Evolutionary conservation across 2,113 vertebrate species (phyloP), one percentile per base, ranked within the genome.

Genomic region (Picathartes gymnocephalus): DNA sequence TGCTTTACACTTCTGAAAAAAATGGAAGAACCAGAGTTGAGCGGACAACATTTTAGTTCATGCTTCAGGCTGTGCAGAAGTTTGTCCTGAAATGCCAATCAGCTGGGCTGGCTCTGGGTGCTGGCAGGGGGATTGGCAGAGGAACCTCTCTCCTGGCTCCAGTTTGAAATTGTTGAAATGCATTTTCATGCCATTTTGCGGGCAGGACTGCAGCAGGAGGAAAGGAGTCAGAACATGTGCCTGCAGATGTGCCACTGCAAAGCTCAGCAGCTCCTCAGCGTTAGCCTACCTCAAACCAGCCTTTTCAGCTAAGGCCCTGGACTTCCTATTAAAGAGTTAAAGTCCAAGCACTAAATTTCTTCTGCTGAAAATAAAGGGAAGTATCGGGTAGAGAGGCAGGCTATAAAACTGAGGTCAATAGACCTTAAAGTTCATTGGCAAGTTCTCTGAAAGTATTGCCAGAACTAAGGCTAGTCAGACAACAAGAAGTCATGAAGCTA

Each of bases 71-170:
- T n/a, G 14, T 27, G 35, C 40, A 58, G 37, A 62, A 57, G 9
- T 66, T 50, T 81, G 33, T 77, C 27, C 45, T 22, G 65, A 73
- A 69, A 51, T 37, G 33, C 27, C 51, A 11, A 0, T 27, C 65
- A 48, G 9, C 28, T 33, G 16, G 39, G 30, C 17, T 40, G 35
- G 42, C 37, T 61, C 13, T 48, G 30, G 20, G 16, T 39, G 17
- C 47, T 4, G 0, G 31, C 6, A 30, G 51, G 4, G 37, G 50
- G 8, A 30, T 0, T 0, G 31, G 20, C 54, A 54, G 27, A 74
- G 24, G 48, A 68, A 31, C 27, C 33, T 18, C 6, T 20, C 53
- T 23, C 22, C 47, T n/a, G 1, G 13, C 48, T 65, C 45, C 39
- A 44, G 54, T 11, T 4, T 35, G n/a, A 33, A 54, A 40, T 35